phyloP scores from a whole-genome alignment of 2,113 vertebrate genomes.

The Rhea pennata region DNA sequence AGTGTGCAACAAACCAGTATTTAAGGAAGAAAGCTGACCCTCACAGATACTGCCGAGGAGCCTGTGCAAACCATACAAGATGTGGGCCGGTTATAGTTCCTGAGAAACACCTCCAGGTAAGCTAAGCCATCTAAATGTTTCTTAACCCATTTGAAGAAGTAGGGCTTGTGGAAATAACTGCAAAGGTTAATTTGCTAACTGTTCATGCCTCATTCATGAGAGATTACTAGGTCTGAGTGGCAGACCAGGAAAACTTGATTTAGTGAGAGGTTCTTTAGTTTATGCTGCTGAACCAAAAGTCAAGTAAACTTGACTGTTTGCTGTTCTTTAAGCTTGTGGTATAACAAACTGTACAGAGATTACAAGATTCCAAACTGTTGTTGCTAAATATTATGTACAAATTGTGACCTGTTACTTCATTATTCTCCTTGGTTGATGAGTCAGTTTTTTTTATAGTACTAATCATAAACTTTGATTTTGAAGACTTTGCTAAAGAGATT shows the following conservation, averaged over 20 bases:
- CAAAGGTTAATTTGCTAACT: background rate
- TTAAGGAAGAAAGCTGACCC: slow-evolving; percentile 92
- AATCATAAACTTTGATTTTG: background rate
- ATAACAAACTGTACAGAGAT: background rate
- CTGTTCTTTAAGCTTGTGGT: background rate
- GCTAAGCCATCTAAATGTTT: background rate
- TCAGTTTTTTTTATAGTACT: background rate
- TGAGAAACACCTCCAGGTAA: slow-evolving; percentile 94
- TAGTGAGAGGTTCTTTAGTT: background rate
- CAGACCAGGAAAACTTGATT: background rate
- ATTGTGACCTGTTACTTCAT: background rate
- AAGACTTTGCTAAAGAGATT: background rate
- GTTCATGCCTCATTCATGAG: background rate
- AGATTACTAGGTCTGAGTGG: background rate
- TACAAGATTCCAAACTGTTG: background rate
- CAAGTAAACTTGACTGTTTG: background rate
- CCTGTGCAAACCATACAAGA: slow-evolving; percentile 86
- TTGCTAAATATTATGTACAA: background rate
- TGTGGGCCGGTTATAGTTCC: slow-evolving; percentile 94
- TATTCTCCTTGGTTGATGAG: background rate
- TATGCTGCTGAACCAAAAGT: background rate
- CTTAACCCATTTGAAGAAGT: background rate
- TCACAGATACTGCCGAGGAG: slow-evolving; percentile 91
- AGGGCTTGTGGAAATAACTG: background rate
- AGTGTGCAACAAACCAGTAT: slow-evolving; percentile 93